Percentiles rank a stretch among this genome's conserved stretches.
Evolutionary conservation across 2,113 vertebrate species (phyloP).

Genomic region (Copsychus sechellarum): DNA sequence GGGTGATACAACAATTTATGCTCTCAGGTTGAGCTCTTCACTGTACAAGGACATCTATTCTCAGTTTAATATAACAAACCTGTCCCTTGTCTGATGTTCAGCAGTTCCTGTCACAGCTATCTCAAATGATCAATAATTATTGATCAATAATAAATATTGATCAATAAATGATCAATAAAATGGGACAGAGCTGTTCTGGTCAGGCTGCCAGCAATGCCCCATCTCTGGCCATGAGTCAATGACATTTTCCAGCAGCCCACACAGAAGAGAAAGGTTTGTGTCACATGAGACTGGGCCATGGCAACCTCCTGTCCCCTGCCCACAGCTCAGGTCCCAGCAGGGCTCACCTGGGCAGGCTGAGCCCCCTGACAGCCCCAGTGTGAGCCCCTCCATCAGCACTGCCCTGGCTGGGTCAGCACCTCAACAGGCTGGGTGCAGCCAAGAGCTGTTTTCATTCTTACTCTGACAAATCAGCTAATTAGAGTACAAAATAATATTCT

Average conservation of each 20-base stretch:
- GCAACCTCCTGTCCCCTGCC: not conserved
- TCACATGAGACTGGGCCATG: not conserved
- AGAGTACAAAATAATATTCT: constrained; percentile 2
- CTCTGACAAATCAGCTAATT: not conserved
- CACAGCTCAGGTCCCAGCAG: not conserved
- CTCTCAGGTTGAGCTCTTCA: not conserved
- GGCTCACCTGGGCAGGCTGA: not conserved
- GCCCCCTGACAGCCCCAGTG: not conserved
- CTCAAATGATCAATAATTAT: not conserved
- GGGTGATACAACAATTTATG: not conserved
- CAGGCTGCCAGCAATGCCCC: not conserved
- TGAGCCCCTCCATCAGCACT: not conserved
- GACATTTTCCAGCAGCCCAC: not conserved
- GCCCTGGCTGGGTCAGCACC: not conserved
- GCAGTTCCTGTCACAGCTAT: not conserved
- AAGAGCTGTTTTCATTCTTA: not conserved
- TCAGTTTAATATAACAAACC: not conserved
- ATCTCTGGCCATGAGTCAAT: not conserved
- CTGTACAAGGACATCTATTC: not conserved
- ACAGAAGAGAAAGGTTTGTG: not conserved
- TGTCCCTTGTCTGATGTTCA: not conserved
- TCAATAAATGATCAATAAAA: not conserved
- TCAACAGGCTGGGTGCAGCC: not conserved
- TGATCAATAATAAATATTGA: no score
- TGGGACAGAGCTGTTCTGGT: not conserved